Evolutionary conservation across 2,113 vertebrate genomes (phyloP).

Genomic region (Percopsis transmontana): DNA sequence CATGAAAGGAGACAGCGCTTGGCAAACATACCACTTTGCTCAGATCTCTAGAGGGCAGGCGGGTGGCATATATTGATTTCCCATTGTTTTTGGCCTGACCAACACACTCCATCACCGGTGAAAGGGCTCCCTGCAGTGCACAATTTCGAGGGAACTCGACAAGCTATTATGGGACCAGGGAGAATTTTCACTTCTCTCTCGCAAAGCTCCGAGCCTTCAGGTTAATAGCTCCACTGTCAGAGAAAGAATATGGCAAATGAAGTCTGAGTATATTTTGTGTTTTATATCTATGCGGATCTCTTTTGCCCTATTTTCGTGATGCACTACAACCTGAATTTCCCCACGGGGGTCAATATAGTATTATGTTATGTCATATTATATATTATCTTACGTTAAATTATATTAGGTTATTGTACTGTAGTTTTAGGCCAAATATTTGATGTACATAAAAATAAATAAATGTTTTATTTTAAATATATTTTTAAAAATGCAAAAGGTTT

Average conservation of each 20-base stretch:
- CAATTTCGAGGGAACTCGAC: slow-evolving; percentile 68
- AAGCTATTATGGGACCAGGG: slow-evolving; percentile 61
- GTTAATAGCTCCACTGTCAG: slow-evolving; percentile 17
- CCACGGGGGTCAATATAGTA: no score
- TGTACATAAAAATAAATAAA: no score
- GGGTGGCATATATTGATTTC: slow-evolving; percentile 68
- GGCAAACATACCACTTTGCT: slow-evolving; percentile 71
- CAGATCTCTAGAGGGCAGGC: slow-evolving; percentile 61
- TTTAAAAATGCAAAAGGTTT: no score
- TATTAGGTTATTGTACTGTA: no score
- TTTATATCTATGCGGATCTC: not conserved
- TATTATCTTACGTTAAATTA: no score
- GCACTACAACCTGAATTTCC: no score
- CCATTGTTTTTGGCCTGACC: slow-evolving; percentile 71
- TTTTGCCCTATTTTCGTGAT: no score
- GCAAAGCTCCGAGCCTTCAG: slow-evolving; percentile 22
- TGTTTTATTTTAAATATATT: no score
- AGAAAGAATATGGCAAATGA: slow-evolving; percentile 25
- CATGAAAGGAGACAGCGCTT: slow-evolving; percentile 62
- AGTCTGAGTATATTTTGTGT: not conserved
- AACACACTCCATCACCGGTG: slow-evolving; percentile 70
- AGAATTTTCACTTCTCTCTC: slow-evolving; percentile 51
- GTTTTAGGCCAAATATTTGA: no score
- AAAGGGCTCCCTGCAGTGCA: slow-evolving; percentile 70
- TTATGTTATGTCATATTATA: no score